Conservation (phyloP, 1,140 invertebrate genomes). For the Venturia canescens region DNA sequence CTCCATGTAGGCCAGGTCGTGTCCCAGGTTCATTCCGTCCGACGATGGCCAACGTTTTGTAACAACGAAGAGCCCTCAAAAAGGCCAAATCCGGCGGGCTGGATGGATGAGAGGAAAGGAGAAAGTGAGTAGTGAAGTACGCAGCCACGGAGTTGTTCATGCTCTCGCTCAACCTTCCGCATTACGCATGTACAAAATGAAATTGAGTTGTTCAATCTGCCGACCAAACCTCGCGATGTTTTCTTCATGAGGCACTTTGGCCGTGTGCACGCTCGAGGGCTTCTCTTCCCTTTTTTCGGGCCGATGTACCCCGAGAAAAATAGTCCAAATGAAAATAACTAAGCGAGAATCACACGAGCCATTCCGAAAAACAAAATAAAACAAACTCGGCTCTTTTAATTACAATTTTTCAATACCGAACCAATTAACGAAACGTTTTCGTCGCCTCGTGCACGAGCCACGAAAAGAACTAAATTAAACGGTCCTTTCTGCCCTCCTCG, state of each 20-base stretch:
- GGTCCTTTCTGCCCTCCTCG: no score
- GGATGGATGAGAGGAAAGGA: not conserved
- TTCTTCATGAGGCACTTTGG: constrained; percentile 57
- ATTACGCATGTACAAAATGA: constrained; percentile 67
- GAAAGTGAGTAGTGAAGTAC: not conserved
- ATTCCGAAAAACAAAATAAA: not conserved
- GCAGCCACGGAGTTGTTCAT: no score
- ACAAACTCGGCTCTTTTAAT: not conserved
- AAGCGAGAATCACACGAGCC: not conserved
- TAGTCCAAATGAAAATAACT: constrained; percentile 1
- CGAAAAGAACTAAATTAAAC: no score
- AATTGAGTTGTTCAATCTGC: constrained; percentile 66
- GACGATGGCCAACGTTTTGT: constrained; percentile 8
- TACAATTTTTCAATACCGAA: not conserved
- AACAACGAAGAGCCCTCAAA: constrained; percentile 10
- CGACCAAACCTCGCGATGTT: constrained; percentile 44
- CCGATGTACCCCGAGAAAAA: not conserved
- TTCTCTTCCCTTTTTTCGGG: constrained; percentile 7
- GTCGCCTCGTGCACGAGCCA: no score
- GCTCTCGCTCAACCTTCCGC: constrained; percentile 35
- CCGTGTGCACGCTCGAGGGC: not conserved
- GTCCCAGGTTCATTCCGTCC: constrained; percentile 46
- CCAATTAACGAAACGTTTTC: no score
- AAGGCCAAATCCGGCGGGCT: not conserved
- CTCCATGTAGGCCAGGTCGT: constrained; percentile 33